Base-by-base conservation (phyloP, 2,888 invertebrate genomes). In the Calliopum simillimum region DNA sequence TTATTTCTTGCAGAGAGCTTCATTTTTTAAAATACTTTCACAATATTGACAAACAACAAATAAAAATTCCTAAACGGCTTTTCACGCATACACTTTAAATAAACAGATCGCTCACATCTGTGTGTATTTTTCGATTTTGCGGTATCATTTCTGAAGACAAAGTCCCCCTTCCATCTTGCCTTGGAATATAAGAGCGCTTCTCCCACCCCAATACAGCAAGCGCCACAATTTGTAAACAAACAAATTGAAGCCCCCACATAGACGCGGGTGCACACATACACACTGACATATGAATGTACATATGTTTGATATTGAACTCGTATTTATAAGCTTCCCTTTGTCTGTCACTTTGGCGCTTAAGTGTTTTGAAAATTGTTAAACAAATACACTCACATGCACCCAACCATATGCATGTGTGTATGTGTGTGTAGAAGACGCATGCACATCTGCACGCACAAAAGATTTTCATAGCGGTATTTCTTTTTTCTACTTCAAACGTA, bases 181-280 rank as follows among this genome's bases (percentile, higher is more conserved):
- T n/a, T n/a, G n/a, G n/a, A 33, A 33, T 8, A 33, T 33, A 33
- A 33, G 33, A 33, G 8, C 33, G n/a, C 2, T 33, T 8, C 33
- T 33, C 33, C 5, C 33, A 33, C 33, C 33, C n/a, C n/a, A n/a
- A n/a, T n/a, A n/a, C n/a, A n/a, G n/a, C n/a, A 33, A 33, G 8
- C 33, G 8, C 33, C 33, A 33, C 33, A 33, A 33, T 33, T 33
- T 33, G 33, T 33, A 33, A 33, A 33, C 33, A 41, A 21, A 25
- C 53, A 44, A 59, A 69, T 55, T 43, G 19, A 33, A 66, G 21
- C 68, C 59, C 33, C 61, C 65, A 68, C 53, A 23, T 41, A 49
- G 16, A 62, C 58, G 21, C 12, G 51, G 12, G 49, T 44, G 33
- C 68, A 6, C 21, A 41, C 19, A 64, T 51, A 25, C 4, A 62